Conservation (phyloP, 1,140 invertebrate species). For the Trachymyrmex cornetzi region DNA sequence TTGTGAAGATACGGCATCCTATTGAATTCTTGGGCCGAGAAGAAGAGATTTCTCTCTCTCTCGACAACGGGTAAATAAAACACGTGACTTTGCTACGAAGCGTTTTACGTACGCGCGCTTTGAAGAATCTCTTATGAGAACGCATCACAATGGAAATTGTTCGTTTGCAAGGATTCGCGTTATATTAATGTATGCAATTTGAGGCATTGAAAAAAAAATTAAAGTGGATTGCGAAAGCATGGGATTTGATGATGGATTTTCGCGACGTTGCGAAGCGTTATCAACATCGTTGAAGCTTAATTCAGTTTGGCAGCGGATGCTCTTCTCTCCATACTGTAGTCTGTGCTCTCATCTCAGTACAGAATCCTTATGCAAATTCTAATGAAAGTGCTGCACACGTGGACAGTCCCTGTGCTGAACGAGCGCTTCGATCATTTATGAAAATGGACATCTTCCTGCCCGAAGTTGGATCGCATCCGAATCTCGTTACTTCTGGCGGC, state of each 20-base stretch:
- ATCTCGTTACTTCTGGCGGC: slow-evolving; percentile 35
- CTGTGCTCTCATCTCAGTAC: not conserved
- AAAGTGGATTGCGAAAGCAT: slow-evolving; percentile 19
- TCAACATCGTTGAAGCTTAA: slow-evolving; percentile 18
- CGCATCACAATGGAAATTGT: slow-evolving; percentile 38
- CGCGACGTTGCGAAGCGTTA: not conserved
- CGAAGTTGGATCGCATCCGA: slow-evolving; percentile 38
- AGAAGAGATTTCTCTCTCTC: not conserved
- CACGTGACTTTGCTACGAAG: not conserved
- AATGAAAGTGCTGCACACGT: slow-evolving; percentile 4
- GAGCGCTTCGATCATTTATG: slow-evolving; percentile 36
- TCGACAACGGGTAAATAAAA: not conserved
- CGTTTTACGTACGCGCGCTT: not conserved
- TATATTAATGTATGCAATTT: not conserved
- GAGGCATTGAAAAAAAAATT: not conserved
- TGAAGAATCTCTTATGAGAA: not conserved
- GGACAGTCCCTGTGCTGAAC: not conserved
- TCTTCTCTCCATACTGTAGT: not conserved
- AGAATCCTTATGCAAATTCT: slow-evolving; percentile 34
- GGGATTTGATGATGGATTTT: slow-evolving; percentile 23
- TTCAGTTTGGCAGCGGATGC: not conserved
- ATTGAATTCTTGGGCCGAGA: not conserved
- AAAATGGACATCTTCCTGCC: slow-evolving; percentile 47
- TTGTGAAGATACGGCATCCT: not conserved
- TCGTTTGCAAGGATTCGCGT: slow-evolving; percentile 13